Evolutionary conservation across 2,888 invertebrate species (phyloP), one percentile per base, ranked within the genome.

Genomic region (Ectemnius lituratus): DNA sequence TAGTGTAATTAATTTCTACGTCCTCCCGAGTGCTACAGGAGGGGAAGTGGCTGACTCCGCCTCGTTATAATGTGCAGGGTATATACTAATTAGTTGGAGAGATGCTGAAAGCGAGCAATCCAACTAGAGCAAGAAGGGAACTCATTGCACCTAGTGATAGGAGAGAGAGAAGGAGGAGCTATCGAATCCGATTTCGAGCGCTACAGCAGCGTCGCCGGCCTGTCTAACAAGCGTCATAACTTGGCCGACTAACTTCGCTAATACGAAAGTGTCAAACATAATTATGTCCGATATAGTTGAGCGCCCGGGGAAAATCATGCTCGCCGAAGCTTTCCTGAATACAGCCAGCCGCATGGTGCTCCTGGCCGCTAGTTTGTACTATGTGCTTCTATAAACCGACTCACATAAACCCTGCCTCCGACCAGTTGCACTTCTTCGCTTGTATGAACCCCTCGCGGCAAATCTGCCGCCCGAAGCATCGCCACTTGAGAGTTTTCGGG

Each of bases 1-100:
- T 37, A 11, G 37, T 62, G 64, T 69, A 80, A 82, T 81, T 78
- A 82, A 81, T 81, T 81, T 82, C 82, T 77, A 75, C 76, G 57
- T 52, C 63, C 28, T 57, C 49, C 27, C 37, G 37, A 37, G 37
- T 37, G 8, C 37, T 37, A 1, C 1, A 37, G 37, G 52, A 6
- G n/a, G 52, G 5, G n/a, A 5, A 5, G n/a, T 14, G 14, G 52
- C 11, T 52, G 52, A 4, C 37, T 52, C 5, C 13, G 46, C 28
- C 73, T 79, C 81, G 76, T 80, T 78, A 81, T 52, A 52, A 27
- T 56, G 37, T 11, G 68, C 68, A 69, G 74, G 76, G 72, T 79
- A 82, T 80, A 80, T 80, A 20, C 68, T 82, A 82, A 82, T 82
- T 82, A 82, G 78, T 67, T 57, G 18, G 28, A 37, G 59, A 47